Base-by-base conservation (phyloP, 2,113 vertebrate species). In the Thryonomys swinderianus region DNA sequence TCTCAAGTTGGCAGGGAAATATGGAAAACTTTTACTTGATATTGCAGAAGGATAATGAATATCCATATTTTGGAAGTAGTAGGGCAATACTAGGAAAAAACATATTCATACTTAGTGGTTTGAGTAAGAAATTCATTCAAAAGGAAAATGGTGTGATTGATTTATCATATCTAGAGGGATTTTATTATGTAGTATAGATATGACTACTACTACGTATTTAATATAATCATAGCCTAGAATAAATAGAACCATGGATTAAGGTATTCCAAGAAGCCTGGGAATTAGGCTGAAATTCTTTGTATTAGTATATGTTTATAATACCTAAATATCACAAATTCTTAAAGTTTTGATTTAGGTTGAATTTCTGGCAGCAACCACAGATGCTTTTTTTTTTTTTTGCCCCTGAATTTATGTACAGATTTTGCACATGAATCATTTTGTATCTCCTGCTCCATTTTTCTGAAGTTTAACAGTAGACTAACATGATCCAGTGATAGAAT, bases 21-120 rank as follows among this genome's bases (percentile, higher is more conserved):
- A 57, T 87, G 8, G n/a, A 76, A 96, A 95, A 53, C 8, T 93
- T 97, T 94, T 90, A 51, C 78, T 57, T 93, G 53, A 53, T 86
- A 61, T 91, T 95, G 91, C 93, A 86, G 96, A 79, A 45, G 61
- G 4, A 0, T 23, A 85, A 71, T 81, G 59, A 90, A 93, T 7
- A 86, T 67, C n/a, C 48, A n/a, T 74, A 84, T 64, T 55, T 48
- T 79, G 27, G 0, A 5, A 69, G 0, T 67, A 51, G 89, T 89
- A 14, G 85, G 57, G 12, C 71, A 78, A 7, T 64, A 37, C 7
- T 83, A 57, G 80, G 45, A 12, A 55, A 91, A 94, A 95, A 55
- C 23, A 73, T 69, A 80, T 81, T 66, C 3, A 4, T 32, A 94
- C 90, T 86, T 78, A 93, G 27, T 91, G 62, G 3, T 74, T 53